Base-by-base conservation (phyloP, 1,140 invertebrate genomes). In the Drosophila persimilis region DNA sequence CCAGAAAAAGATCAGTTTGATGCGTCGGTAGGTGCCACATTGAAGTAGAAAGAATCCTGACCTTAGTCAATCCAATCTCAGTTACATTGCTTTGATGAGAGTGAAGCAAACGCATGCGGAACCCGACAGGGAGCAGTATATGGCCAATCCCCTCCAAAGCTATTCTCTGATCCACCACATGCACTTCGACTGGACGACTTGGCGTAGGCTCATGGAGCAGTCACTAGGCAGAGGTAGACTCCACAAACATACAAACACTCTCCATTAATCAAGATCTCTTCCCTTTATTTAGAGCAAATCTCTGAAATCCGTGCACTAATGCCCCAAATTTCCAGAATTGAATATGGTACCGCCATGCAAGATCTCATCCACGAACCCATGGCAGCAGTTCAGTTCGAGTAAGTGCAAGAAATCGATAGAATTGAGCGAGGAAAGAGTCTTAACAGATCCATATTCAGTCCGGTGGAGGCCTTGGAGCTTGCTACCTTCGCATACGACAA, bases 81-180 rank as follows among this genome's bases (percentile, higher is more conserved):
- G 50, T 20, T 26, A 52, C 26, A 31, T 52, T 17, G 3, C 50
- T 2, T 35, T 9, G 3, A 52, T 52, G 50, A 22, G 50, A 26
- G 15, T 8, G 8, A 52, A 15, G 11, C 26, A 52, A 1, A 11
- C 9, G 6, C 13, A 22, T 3, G 50, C 50, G 6, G 5, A 17
- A 6, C 26, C 50, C 2, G 15, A 52, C 8, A 8, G 54, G 17
- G 35, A 41, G 6, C 20, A 56, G 45, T 99, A 97, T 92, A 93
- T 98, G 15, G 92, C 26, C 15, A 52, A 52, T 52, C 50, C 50
- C 2, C 50, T 52, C 4, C 11, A 52, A 9, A 52, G 50, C n/a
- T 52, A 35, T 35, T 52, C 29, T 0, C 50, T 52, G 9, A 9
- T 52, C 11, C 50, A 26, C 5, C 50, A 52, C 29, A 52, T 35